Conservation (phyloP, 1,140 invertebrate species). For the Temnothorax longispinosus region DNA sequence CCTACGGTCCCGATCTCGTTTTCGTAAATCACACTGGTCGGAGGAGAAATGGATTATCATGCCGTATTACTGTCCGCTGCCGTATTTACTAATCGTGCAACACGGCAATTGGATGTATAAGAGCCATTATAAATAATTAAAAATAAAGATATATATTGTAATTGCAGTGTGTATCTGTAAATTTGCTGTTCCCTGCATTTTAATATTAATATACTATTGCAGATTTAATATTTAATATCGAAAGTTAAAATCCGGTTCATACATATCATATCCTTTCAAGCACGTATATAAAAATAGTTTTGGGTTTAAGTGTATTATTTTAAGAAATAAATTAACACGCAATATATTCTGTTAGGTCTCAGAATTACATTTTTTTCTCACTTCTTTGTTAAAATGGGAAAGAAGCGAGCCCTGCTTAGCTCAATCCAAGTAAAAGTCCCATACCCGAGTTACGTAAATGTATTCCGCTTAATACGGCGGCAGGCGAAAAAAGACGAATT, state of each 20-base stretch:
- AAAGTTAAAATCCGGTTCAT: neutral
- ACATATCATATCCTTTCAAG: neutral
- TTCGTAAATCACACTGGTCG: conserved; percentile 66
- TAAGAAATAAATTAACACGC: neutral
- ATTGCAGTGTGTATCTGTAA: neutral
- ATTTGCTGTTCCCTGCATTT: neutral
- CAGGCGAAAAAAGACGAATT: conserved; percentile 7
- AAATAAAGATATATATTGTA: neutral
- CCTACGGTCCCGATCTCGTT: conserved; percentile 60
- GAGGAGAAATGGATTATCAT: conserved; percentile 43
- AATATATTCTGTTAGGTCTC: neutral
- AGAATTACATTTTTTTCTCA: neutral
- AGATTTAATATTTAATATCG: neutral
- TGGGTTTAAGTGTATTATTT: neutral
- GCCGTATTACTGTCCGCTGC: neutral
- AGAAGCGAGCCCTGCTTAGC: neutral
- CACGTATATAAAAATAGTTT: neutral
- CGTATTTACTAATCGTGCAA: conserved; percentile 43
- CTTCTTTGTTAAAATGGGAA: neutral
- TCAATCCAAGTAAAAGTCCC: neutral
- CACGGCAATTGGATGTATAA: conserved; percentile 21
- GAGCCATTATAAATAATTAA: conserved; percentile 42
- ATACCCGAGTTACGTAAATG: conserved; percentile 13
- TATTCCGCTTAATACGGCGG: neutral
- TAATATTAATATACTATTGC: neutral